These are phyloP conservation scores for Ceriagrion tenellum DNA, from an alignment of 2,888 invertebrate species.

Conservation along the genomic window DNA sequence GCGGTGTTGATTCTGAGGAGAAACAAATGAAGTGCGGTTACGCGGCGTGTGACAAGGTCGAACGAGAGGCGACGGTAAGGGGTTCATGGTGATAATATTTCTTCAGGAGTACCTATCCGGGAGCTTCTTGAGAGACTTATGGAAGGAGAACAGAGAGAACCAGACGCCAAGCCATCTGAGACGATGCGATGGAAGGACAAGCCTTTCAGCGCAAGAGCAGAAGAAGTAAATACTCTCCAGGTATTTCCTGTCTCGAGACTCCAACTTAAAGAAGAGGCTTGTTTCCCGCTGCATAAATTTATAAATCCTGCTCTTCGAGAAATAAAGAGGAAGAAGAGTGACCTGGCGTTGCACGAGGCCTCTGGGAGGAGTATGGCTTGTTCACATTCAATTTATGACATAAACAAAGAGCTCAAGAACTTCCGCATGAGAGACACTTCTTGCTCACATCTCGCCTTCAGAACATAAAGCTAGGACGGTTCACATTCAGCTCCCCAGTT, in stretches of 20 bases:
- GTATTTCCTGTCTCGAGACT: neutral
- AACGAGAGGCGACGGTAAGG: neutral
- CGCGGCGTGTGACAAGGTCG: slow-evolving; percentile 20
- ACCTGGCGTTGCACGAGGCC: neutral
- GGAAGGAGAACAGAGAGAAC: neutral
- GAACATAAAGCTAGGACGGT: no score
- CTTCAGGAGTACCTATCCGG: neutral
- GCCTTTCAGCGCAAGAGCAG: neutral
- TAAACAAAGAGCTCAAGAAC: no score
- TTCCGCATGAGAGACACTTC: no score
- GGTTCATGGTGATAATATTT: neutral
- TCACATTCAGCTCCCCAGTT: no score
- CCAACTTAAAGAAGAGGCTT: neutral
- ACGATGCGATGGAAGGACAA: neutral
- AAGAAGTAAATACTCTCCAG: neutral
- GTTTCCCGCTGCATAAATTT: neutral
- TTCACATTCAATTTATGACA: no score
- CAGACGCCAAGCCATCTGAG: neutral
- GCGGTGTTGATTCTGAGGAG: slow-evolving; percentile 26
- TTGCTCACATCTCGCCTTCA: no score
- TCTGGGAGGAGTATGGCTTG: neutral
- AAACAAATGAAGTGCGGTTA: slow-evolving; percentile 24
- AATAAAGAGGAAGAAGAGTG: neutral
- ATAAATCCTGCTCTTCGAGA: neutral
- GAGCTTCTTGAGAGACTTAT: neutral